These are phyloP conservation scores for Spatula versicolor DNA, from an alignment of 2,797 vertebrate genomes.

Conservation along the genomic window DNA sequence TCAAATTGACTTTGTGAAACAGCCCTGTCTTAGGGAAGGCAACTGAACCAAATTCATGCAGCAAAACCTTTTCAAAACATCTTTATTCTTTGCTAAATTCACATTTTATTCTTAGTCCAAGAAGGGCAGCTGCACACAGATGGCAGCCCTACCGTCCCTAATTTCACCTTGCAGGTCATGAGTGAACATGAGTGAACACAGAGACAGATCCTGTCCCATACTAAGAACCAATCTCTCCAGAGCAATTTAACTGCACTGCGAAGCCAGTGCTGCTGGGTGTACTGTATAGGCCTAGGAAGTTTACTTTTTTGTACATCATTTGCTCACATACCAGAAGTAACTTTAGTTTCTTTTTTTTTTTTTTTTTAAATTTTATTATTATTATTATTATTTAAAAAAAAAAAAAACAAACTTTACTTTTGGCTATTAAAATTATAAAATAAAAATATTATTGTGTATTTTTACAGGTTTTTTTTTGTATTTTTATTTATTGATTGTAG, in stretches of 20 bases:
- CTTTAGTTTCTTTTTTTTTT: not conserved
- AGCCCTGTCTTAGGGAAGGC: not conserved
- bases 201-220: not conserved
- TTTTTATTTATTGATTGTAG: not conserved
- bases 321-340: not conserved
- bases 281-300: not conserved
- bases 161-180: not conserved
- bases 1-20: not conserved
- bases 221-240: not conserved
- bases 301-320: not conserved
- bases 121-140: not conserved
- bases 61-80: accelerated
- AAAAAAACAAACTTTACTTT: too few species aligned
- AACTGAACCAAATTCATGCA: not conserved
- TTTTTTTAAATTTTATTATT: too few species aligned
- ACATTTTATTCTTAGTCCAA: not conserved
- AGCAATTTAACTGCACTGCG: not conserved
- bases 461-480: not conserved
- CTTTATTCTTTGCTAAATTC: not conserved
- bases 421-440: too few species aligned
- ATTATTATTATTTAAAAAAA: too few species aligned
- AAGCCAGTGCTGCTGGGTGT: not conserved
- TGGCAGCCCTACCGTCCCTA: not conserved
- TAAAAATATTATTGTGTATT: too few species aligned
- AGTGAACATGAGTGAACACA: not conserved